phyloP scores from a whole-genome alignment of 2,797 vertebrate species.

The Nannoperca australis region DNA sequence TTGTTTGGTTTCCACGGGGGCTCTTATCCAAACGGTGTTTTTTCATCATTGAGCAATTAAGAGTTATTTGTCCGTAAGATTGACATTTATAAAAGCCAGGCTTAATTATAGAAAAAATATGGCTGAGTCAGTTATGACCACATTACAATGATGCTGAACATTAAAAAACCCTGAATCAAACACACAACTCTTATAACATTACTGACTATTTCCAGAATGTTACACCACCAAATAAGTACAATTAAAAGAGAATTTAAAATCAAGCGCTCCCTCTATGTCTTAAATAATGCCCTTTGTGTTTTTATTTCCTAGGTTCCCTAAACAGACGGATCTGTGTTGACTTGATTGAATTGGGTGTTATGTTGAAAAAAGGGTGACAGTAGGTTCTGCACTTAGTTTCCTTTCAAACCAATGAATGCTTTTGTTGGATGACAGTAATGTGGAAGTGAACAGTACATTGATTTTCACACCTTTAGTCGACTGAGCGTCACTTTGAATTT shows the following conservation, averaged over 20 bases:
- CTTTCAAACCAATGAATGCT: conserved; percentile 19
- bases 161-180: conserved; percentile 52
- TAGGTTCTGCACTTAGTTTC: conserved; percentile 40
- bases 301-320: conserved; percentile 12
- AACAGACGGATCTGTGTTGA: conserved; percentile 37
- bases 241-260: conserved; percentile 47
- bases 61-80: conserved; percentile 86
- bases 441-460: conserved; percentile 48
- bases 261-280: conserved; percentile 11
- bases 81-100: conserved; percentile 84
- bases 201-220: conserved; percentile 19
- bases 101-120: conserved; percentile 79
- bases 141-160: conserved; percentile 40
- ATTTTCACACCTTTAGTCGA: conserved; percentile 70
- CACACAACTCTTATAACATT: conserved; percentile 24
- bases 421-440: conserved; percentile 48
- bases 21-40: conserved; percentile 82
- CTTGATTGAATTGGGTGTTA: conserved; percentile 50
- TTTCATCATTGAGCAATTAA: conserved; percentile 86
- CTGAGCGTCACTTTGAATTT: conserved; percentile 46
- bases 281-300: conserved; percentile 51
- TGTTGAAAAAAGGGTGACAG: conserved; percentile 39
- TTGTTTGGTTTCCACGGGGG: conserved; percentile 85
- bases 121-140: conserved; percentile 69
- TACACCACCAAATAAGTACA: conserved; percentile 20